Evolutionary conservation across 2,113 vertebrate genomes (phyloP), one percentile per base, ranked within the genome.

Genomic region (Apodemus speciosus): DNA sequence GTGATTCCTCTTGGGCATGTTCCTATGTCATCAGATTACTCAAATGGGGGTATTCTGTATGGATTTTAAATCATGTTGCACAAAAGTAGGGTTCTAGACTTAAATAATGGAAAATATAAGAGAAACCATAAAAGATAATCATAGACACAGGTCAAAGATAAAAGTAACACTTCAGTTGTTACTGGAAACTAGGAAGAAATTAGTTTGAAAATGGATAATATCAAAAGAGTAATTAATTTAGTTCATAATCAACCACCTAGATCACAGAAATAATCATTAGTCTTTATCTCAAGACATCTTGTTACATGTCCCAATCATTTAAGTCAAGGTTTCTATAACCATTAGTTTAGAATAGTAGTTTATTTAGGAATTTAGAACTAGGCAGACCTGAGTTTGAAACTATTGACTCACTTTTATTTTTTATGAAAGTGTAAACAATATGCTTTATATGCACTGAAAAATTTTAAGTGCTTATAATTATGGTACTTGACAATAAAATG

Each of bases 81-180:
- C 4, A 64, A 76, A 4, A 62, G n/a, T 11, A 77, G 4, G 18
- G 9, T 64, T 92, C 35, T 77, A 88, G 4, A 90, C 49, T 72
- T 87, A 56, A 92, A 32, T 20, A 77, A 72, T 83, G 51, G 69
- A 51, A 2, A 89, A 53, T 64, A 87, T 20, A 75, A 35, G n/a
- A 40, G 20, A 89, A 92, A 89, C 60, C 21, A 81, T 64, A 92
- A 14, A 62, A 92, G 27, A 51, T 71, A 80, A 91, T 64, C 27
- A 20, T 43, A 94, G 13, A 51, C 73, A 62, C 27, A 68, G 9
- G 71, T 23, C 38, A 90, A 80, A 11, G n/a, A 68, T 73, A 60
- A 89, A 53, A 88, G 32, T 60, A 89, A 40, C 25, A 64, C 15
- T 5, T 46, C 5, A 3, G 49, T 68, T 85, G 20, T 35, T 23